These are phyloP conservation scores for Hapalemur alaotrensis DNA, from an alignment of 2,797 vertebrate genomes.

Conservation along the genomic window DNA sequence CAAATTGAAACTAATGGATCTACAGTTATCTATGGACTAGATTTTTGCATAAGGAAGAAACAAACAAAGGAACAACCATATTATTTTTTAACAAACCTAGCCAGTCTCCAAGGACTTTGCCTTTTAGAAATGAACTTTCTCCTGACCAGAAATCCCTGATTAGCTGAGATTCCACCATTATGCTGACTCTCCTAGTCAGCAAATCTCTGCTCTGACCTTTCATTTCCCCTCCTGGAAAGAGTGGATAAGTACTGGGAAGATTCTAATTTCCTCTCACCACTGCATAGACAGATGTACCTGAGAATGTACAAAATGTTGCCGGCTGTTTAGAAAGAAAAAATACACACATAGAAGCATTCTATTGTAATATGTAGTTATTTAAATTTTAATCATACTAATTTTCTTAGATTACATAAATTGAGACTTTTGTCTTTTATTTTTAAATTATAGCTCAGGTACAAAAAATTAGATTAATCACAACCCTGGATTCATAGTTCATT, in stretches of 20 bases:
- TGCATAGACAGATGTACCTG: rapidly evolving
- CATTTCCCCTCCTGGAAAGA: neutral
- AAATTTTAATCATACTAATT: rapidly evolving
- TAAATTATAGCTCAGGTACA: neutral
- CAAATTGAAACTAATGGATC: neutral
- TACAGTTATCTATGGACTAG: neutral
- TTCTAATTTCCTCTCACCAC: neutral
- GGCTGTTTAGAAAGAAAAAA: neutral
- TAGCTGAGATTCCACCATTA: neutral
- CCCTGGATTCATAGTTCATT: neutral
- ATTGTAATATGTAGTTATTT: rapidly evolving
- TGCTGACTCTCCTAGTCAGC: neutral
- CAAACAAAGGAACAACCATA: neutral
- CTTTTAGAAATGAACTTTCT: neutral
- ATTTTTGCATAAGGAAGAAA: neutral
- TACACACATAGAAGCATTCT: no score
- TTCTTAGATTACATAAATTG: neutral
- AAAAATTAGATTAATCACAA: neutral
- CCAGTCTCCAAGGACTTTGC: neutral
- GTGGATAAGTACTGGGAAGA: neutral
- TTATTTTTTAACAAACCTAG: neutral
- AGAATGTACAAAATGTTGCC: neutral
- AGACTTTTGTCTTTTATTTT: neutral
- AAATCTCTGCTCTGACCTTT: neutral
- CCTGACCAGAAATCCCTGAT: neutral